Percentiles rank a stretch among this genome's conserved stretches.
These are phyloP conservation scores for Anthopleura xanthogrammica DNA, from an alignment of 92 coral and sea anemone species.

Conservation along the genomic window DNA sequence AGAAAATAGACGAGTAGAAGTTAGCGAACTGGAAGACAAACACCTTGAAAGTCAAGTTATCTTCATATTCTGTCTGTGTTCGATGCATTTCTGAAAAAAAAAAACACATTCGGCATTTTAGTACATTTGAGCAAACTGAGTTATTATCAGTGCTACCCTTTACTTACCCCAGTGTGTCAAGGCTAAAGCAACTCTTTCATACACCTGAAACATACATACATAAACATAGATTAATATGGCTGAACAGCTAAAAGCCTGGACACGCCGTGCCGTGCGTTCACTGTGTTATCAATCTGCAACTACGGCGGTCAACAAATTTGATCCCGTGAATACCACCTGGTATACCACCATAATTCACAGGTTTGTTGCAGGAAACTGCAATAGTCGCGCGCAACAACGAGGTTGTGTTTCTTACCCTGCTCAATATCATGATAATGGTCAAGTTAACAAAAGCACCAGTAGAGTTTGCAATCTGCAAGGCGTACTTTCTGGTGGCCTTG, in stretches of 20 bases:
- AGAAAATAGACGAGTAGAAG: constrained; percentile 98
- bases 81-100: constrained; percentile 87
- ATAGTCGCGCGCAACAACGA: too few relatives aligned
- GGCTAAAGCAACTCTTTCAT: constrained; percentile 95
- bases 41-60: constrained; percentile 93
- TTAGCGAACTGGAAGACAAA: constrained; percentile 97
- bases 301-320: too few relatives aligned
- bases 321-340: too few relatives aligned
- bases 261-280: too few relatives aligned
- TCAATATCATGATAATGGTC: constrained; percentile 96
- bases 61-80: constrained; percentile 97
- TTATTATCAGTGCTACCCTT: neutral
- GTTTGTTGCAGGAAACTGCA: too few relatives aligned
- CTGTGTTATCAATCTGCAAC: too few relatives aligned
- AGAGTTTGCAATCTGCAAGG: constrained; percentile 93
- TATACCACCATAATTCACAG: too few relatives aligned
- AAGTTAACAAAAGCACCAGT: constrained; percentile 98
- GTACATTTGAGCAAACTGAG: neutral
- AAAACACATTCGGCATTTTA: neutral
- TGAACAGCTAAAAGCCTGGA: too few relatives aligned
- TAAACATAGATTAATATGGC: neutral
- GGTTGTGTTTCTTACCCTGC: constrained; percentile 71
- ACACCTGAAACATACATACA: constrained; percentile 56
- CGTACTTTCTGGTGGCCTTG: constrained; percentile 84
- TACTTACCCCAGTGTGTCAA: constrained; percentile 96